These are phyloP conservation scores for Heliconius hewitsoni DNA, from an alignment of 1,140 invertebrate species.

Conservation along the genomic window DNA sequence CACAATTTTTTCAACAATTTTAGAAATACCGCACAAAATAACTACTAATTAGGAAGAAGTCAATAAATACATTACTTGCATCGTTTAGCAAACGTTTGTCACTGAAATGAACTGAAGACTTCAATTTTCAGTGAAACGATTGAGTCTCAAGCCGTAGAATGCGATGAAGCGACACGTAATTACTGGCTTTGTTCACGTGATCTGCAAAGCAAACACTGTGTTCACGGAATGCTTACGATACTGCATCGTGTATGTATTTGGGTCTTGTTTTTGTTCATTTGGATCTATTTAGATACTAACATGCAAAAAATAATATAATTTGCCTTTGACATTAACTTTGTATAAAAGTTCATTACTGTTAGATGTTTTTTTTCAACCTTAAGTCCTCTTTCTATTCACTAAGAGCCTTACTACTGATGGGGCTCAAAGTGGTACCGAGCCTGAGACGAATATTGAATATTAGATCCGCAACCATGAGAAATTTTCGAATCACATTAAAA, in stretches of 20 bases:
- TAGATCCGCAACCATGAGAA: too few species aligned
- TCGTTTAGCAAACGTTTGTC: not conserved
- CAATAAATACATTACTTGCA: not conserved
- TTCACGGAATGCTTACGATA: not conserved
- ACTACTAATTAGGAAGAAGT: not conserved
- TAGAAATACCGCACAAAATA: not conserved
- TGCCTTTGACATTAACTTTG: too few species aligned
- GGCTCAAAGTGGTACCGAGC: too few species aligned
- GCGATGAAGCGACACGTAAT: not conserved
- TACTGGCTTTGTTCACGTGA: conserved; percentile 24
- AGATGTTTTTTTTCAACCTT: too few species aligned
- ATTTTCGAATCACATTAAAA: too few species aligned
- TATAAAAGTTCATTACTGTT: too few species aligned
- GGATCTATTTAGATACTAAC: too few species aligned
- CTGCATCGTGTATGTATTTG: not conserved
- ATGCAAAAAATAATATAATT: too few species aligned
- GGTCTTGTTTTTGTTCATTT: not conserved
- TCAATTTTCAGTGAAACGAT: not conserved
- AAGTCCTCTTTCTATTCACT: too few species aligned
- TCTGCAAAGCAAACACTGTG: conserved; percentile 26
- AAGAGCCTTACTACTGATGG: too few species aligned
- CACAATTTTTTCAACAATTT: not conserved
- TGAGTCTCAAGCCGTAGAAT: conserved; percentile 1
- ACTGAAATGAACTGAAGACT: conserved; percentile 4
- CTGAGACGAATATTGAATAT: too few species aligned